Percentiles rank a stretch among this genome's conserved stretches.
Conservation (phyloP, 2,888 invertebrate species). For the Eudasyphora cyanicolor region DNA sequence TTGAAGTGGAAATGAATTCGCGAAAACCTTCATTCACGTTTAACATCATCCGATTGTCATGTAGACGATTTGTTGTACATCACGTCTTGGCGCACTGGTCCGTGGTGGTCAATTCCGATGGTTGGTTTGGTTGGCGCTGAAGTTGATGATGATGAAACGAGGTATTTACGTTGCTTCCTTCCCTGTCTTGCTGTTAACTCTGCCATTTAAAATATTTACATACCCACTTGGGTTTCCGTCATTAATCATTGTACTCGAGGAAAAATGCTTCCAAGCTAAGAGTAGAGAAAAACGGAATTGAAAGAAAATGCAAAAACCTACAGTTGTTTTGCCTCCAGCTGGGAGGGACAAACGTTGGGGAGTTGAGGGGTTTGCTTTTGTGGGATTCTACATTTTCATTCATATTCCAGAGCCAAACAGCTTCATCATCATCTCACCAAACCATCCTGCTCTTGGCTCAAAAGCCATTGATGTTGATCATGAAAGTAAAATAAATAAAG, state of each 20-base stretch:
- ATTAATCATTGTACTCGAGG: slow-evolving; percentile 4
- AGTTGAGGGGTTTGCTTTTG: background rate
- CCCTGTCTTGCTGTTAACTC: slow-evolving; percentile 4
- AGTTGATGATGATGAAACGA: background rate
- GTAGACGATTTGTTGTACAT: background rate
- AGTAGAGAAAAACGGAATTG: background rate
- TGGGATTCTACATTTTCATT: background rate
- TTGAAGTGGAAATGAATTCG: background rate
- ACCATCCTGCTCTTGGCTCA: no score
- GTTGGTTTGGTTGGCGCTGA: background rate
- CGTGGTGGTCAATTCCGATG: slow-evolving; percentile 3
- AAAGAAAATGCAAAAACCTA: background rate
- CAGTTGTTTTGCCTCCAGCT: no score
- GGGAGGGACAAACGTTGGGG: background rate
- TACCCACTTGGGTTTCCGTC: slow-evolving; percentile 29
- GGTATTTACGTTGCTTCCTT: background rate
- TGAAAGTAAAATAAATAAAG: background rate
- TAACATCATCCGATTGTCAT: background rate
- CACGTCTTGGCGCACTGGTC: background rate
- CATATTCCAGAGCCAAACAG: background rate
- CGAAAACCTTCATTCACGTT: slow-evolving; percentile 19
- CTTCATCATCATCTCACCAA: background rate
- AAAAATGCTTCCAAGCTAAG: no score
- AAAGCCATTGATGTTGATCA: background rate
- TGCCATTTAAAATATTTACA: slow-evolving; percentile 36